phyloP scores from a whole-genome alignment of 2,797 vertebrate genomes.

The Morus bassanus region DNA sequence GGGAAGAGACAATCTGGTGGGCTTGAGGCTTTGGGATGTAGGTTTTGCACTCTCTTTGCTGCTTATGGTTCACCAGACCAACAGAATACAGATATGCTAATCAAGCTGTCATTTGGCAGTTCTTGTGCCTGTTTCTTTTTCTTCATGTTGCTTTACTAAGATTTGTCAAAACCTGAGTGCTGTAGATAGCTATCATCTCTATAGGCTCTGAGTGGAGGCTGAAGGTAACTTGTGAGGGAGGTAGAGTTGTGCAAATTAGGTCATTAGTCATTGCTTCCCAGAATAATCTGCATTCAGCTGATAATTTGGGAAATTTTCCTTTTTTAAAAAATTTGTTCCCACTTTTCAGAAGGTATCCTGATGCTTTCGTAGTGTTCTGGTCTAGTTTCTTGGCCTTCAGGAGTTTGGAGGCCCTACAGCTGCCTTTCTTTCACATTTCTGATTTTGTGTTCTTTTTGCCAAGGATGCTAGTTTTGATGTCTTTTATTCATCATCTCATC shows the following conservation, averaged over 20 bases:
- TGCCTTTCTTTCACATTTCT: neutral
- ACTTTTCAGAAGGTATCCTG: neutral
- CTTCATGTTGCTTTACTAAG: neutral
- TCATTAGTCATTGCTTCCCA: constrained; percentile 15
- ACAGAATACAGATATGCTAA: neutral
- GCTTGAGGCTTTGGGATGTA: neutral
- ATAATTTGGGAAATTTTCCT: neutral
- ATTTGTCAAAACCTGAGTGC: neutral
- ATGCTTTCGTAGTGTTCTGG: neutral
- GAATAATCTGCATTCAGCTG: neutral
- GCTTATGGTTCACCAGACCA: neutral
- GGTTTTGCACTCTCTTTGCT: neutral
- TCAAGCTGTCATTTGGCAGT: neutral
- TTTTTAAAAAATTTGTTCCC: neutral
- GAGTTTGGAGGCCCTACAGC: neutral
- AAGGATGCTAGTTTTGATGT: neutral
- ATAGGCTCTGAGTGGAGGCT: neutral
- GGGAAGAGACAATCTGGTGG: neutral
- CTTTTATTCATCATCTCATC: neutral
- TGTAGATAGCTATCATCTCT: neutral
- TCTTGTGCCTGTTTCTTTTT: neutral
- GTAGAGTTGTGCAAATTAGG: neutral
- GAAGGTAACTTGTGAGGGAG: neutral
- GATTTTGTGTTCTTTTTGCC: neutral
- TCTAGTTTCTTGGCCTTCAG: neutral